Conservation (phyloP, 2,113 vertebrate species). For the Oreochromis aureus region DNA sequence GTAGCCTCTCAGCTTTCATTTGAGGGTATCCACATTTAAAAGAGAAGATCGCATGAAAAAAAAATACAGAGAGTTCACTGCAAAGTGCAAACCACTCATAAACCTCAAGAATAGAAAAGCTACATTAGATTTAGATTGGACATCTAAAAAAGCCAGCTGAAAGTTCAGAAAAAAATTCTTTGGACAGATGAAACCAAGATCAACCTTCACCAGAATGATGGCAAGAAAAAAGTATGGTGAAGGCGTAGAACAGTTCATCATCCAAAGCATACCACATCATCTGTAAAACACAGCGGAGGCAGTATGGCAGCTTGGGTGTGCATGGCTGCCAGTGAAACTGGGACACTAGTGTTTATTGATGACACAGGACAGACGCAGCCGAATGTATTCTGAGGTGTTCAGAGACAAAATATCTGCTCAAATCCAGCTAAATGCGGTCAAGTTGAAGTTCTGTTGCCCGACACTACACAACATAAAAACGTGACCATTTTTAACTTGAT, state of each 20-base stretch:
- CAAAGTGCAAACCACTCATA: no score
- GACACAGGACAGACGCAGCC: rapidly evolving
- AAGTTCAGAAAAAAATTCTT: no score
- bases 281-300: neutral
- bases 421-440: neutral
- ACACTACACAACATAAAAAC: neutral
- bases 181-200: no score
- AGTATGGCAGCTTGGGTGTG: neutral
- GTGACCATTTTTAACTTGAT: neutral
- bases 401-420: neutral
- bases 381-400: neutral
- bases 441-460: neutral
- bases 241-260: rapidly evolving
- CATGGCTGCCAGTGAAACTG: neutral
- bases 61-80: no score
- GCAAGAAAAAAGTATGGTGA: no score
- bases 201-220: no score
- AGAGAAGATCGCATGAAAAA: no score
- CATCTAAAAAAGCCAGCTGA: no score
- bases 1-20: no score
- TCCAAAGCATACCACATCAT: neutral
- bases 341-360: neutral
- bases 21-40: no score
- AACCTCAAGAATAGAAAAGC: no score
- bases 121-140: no score